Evolutionary conservation across 2,113 vertebrate genomes (phyloP).

Genomic region (Amia ocellicauda): DNA sequence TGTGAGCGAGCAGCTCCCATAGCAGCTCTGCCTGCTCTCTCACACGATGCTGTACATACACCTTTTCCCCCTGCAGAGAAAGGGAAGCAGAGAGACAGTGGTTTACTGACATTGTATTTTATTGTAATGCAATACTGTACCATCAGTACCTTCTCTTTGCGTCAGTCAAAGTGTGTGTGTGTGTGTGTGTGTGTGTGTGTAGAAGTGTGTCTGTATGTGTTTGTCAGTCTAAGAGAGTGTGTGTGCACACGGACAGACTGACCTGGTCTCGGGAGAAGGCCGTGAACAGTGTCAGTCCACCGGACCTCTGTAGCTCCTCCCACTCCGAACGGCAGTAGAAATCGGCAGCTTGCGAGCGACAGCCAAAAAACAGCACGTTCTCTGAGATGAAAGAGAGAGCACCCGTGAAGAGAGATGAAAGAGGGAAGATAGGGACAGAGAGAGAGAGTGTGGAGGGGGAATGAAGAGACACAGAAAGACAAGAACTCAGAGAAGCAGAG

Average conservation of each 20-base stretch:
- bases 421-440: neutral
- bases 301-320: slow-evolving; percentile 63
- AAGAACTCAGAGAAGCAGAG: no score
- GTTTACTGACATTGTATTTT: neutral
- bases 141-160: no score
- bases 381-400: slow-evolving; percentile 50
- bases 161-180: neutral
- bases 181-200: neutral
- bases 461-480: no score
- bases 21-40: slow-evolving; percentile 64
- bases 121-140: no score
- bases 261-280: slow-evolving; percentile 97
- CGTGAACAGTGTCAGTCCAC: slow-evolving; percentile 71
- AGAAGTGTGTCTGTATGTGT: no score
- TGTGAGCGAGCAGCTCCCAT: slow-evolving; percentile 76
- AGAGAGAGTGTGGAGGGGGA: neutral
- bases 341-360: slow-evolving; percentile 76
- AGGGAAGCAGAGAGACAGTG: neutral
- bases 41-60: slow-evolving; percentile 89
- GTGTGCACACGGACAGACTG: slow-evolving; percentile 3
- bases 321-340: slow-evolving; percentile 87
- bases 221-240: no score
- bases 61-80: slow-evolving; percentile 76
- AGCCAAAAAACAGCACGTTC: slow-evolving; percentile 87
- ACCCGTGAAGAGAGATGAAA: no score